Base-by-base conservation (phyloP, 2,888 invertebrate species). In the Pristionchus maxplancki region DNA sequence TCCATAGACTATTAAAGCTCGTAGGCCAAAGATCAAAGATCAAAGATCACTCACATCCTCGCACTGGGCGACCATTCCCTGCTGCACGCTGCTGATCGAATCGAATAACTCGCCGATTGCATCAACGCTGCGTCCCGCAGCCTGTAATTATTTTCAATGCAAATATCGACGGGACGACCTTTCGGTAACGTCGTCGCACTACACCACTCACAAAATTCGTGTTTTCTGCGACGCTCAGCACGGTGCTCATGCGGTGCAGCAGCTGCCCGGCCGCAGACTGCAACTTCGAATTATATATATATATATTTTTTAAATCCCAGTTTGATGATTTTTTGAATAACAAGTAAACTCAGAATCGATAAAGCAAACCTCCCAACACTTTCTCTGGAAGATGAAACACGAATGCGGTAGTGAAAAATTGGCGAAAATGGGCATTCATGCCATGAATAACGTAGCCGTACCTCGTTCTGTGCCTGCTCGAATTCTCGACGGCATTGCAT, bases 31-130 rank as follows among this genome's bases (percentile, higher is more conserved):
- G 28, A 31, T 31, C 31, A 64, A 31, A 64, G 31, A 64, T 31
- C 28, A 58, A 58, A 58, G n/a, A n/a, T n/a, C n/a, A 58, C 58
- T n/a, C 24, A 24, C 71, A 71, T 71, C 40, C 71, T 71, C 71
- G 40, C 37, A 17, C 4, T 71, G 34, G 20, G 34, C 71, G 71
- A 40, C 40, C 71, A 71, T 71, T 34, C 37, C 40, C 4, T 15
- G 71, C 71, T 37, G 37, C 71, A 71, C 20, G 28, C 31, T 2
- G 64, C 28, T 6, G 64, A 64, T 64, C 4, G 31, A 4, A 5
- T 15, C 31, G 64, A 9, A 64, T 5, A 64, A 28, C 13, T n/a
- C 64, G 31, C 13, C n/a, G 28, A 64, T 64, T 28, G 28, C 9
- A 28, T 11, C 28, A 28, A 64, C 4, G 24, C 8, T 28, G 31